Percentiles rank a stretch among this genome's conserved stretches.
Evolutionary conservation across 2,888 invertebrate species (phyloP).

Genomic region (Baronia brevicornis): DNA sequence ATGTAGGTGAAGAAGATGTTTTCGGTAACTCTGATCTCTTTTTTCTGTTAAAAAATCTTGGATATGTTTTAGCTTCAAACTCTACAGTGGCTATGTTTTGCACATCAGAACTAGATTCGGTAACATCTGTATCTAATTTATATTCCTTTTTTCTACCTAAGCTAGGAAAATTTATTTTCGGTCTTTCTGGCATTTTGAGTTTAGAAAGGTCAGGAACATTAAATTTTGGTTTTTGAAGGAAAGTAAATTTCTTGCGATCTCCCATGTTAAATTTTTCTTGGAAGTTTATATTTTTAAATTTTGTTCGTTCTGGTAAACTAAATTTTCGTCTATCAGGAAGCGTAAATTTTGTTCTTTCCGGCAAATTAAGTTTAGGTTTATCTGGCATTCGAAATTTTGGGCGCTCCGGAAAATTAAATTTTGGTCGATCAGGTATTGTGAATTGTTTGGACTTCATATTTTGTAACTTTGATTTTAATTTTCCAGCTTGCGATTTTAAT

Average conservation of each 20-base stretch:
- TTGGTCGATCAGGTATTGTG: constrained; percentile 70
- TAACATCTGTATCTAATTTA: constrained; percentile 48
- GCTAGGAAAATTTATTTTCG: constrained; percentile 79
- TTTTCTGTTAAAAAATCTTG: constrained; percentile 78
- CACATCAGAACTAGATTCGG: constrained; percentile 47
- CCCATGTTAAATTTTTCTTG: constrained; percentile 73
- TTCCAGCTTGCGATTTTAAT: constrained; percentile 81
- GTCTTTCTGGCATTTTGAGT: constrained; percentile 75
- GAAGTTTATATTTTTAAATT: constrained; percentile 65
- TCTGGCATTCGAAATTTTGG: constrained; percentile 69
- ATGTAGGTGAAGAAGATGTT: constrained; percentile 70
- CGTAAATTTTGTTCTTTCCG: constrained; percentile 75
- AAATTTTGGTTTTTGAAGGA: constrained; percentile 76
- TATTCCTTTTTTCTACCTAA: constrained; percentile 71
- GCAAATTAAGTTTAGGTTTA: constrained; percentile 71
- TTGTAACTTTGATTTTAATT: constrained; percentile 80
- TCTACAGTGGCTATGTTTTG: constrained; percentile 76
- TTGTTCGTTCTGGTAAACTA: constrained; percentile 78
- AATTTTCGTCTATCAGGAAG: constrained; percentile 78
- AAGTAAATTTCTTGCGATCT: constrained; percentile 77
- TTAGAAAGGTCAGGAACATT: constrained; percentile 73
- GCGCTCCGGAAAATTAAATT: constrained; percentile 75
- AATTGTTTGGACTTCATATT: constrained; percentile 76
- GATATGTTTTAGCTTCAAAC: constrained; percentile 86
- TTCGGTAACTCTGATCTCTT: constrained; percentile 59